Base-by-base conservation (phyloP, 2,797 vertebrate genomes). In the Pelobates cultripes region DNA sequence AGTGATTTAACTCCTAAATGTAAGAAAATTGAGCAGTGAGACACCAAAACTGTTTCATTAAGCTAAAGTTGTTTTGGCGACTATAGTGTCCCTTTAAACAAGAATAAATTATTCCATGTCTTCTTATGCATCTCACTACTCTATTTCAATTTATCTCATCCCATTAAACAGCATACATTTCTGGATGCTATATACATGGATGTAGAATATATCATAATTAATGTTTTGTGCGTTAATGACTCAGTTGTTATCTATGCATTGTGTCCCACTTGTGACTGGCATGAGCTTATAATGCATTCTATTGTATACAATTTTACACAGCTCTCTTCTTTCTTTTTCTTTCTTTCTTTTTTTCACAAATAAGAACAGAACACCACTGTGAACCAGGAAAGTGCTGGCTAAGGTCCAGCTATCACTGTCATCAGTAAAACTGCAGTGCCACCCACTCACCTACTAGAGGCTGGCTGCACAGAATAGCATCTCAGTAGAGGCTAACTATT, bases 401-500 rank as follows among this genome's bases (percentile, higher is more conserved):
- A n/a, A 63, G 14, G 55, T 40, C 67, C 67, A 71, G 40, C 28
- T 70, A 64, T 81, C 76, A 76, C 67, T 81, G 73, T 71, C 67
- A 75, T 81, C 73, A 81, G 41, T 64, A 75, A 76, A 76, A 17
- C 77, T 70, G 67, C 68, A 71, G 15, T 43, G 51, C 73, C 79
- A 75, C 79, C 73, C 75, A 81, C 73, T 64, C 72, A 75, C 17
- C 53, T 8, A 17, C 55, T 42, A 12, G 76, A 68, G 43, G 73
- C 79, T 71, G 57, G 73, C 66, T 57, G 42, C 77, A 76, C 44
- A 71, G 66, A 63, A 70, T 61, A 45, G 72, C 42, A 70, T 14
- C 66, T n/a, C 68, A 76, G 79, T 44, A 81, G 67, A 73, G 76
- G 73, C 66, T 67, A 64, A 17, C 55, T 61, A 70, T 63, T 66